A percentile compares a stretch with the other conserved stretches of the same genome.
phyloP scores from a whole-genome alignment of 2,888 invertebrate species.

The Byasa hedistus region DNA sequence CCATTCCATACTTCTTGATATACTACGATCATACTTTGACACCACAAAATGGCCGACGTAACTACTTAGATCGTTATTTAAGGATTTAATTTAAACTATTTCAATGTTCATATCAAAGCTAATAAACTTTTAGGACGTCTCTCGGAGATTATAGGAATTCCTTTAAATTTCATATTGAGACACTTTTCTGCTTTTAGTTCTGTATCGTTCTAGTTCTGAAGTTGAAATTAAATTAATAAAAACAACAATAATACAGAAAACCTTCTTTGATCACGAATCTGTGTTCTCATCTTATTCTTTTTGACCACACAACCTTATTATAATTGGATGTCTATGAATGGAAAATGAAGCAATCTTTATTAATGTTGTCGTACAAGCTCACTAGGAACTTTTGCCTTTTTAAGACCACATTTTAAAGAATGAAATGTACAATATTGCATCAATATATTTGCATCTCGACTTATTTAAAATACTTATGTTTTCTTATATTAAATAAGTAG shows the following conservation, averaged over 20 bases:
- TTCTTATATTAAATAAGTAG: no score
- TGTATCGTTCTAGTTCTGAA: no score
- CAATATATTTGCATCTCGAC: background rate
- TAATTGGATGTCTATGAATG: background rate
- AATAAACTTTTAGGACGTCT: background rate
- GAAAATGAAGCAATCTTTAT: background rate
- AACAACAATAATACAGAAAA: no score
- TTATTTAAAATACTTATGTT: background rate
- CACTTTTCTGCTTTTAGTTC: no score
- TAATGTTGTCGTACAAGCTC: background rate
- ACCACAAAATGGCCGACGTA: no score
- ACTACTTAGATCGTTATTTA: background rate
- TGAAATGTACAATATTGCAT: background rate
- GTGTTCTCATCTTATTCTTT: background rate
- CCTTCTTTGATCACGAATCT: background rate
- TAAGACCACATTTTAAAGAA: slow-evolving; percentile 14
- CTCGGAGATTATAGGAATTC: background rate
- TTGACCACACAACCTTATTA: background rate
- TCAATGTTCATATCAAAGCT: background rate
- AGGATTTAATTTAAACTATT: background rate
- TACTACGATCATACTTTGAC: no score
- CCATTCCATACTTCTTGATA: no score
- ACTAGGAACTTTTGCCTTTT: slow-evolving; percentile 6
- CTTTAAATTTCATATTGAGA: background rate
- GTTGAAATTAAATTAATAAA: no score